Percentiles rank a stretch among this genome's conserved stretches.
Conservation (phyloP, 2,113 vertebrate species). For the western clawed frog (Xenopus tropicalis) region DNA sequence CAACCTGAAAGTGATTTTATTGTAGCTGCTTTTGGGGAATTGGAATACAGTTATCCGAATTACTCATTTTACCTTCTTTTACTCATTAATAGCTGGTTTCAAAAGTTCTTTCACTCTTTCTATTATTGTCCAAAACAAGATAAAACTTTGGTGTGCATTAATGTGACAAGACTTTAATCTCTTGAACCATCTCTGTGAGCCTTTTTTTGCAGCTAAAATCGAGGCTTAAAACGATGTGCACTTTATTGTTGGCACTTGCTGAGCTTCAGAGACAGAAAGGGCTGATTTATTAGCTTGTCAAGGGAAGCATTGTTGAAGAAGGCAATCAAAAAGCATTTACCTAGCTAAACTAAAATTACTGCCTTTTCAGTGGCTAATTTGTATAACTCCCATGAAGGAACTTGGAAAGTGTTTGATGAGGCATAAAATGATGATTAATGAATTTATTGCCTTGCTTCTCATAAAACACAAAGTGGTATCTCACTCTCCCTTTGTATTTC, state of each 20-base stretch:
- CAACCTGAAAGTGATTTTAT: slow-evolving; percentile 40
- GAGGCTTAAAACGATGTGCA: slow-evolving; percentile 64
- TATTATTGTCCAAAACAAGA: slow-evolving; percentile 55
- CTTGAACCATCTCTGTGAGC: slow-evolving; percentile 62
- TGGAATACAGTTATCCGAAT: slow-evolving; percentile 3
- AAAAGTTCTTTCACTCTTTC: slow-evolving; percentile 44
- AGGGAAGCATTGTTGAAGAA: slow-evolving; percentile 90
- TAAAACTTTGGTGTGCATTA: slow-evolving; percentile 54
- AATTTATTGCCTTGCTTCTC: slow-evolving; percentile 97
- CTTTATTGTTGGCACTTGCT: slow-evolving; percentile 77
- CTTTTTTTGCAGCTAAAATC: slow-evolving; percentile 64
- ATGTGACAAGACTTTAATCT: slow-evolving; percentile 28
- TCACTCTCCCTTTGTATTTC: slow-evolving; percentile 53
- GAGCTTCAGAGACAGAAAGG: slow-evolving; percentile 78
- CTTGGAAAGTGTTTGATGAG: slow-evolving; percentile 99
- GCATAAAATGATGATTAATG: slow-evolving; percentile 99
- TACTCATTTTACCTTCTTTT: slow-evolving; percentile 44
- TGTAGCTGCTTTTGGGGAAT: slow-evolving; percentile 53
- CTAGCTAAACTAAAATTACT: slow-evolving; percentile 97
- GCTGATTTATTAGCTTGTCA: slow-evolving; percentile 99
- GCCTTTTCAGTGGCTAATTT: slow-evolving; percentile 99
- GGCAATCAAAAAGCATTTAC: slow-evolving; percentile 99
- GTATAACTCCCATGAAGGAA: slow-evolving; percentile 98
- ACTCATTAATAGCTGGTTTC: slow-evolving; percentile 64
- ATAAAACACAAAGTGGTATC: slow-evolving; percentile 88